These are phyloP conservation scores for Aricia artaxerxes DNA, from an alignment of 2,888 invertebrate genomes.

Conservation along the genomic window DNA sequence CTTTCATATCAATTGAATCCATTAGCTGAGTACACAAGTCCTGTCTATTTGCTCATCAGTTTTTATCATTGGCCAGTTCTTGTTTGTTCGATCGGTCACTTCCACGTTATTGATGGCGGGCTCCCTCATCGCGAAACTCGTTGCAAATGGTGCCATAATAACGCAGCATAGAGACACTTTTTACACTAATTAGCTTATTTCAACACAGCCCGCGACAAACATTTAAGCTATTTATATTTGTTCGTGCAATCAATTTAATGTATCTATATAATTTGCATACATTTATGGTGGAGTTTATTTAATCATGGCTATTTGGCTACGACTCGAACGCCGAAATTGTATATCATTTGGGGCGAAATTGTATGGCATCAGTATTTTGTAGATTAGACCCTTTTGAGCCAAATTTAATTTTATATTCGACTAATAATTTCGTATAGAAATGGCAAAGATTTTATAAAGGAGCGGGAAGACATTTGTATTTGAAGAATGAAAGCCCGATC, in stretches of 20 bases:
- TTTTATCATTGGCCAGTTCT: slow-evolving; percentile 77
- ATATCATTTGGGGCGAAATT: slow-evolving; percentile 3
- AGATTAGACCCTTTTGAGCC: background rate
- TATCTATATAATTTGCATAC: slow-evolving; percentile 36
- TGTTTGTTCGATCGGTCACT: slow-evolving; percentile 79
- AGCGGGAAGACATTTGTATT: background rate
- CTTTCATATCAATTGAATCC: slow-evolving; percentile 81
- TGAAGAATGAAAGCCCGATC: background rate
- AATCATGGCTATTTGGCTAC: slow-evolving; percentile 18
- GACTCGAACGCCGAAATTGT: background rate
- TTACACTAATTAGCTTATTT: slow-evolving; percentile 41
- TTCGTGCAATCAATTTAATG: slow-evolving; percentile 47
- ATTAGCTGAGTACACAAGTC: slow-evolving; percentile 78
- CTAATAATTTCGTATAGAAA: background rate
- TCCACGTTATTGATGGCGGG: slow-evolving; percentile 74
- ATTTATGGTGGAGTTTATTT: slow-evolving; percentile 9
- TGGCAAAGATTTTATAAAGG: background rate
- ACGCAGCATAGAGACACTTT: slow-evolving; percentile 42
- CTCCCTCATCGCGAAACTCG: slow-evolving; percentile 56
- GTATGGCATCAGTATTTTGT: background rate
- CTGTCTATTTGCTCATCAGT: slow-evolving; percentile 79
- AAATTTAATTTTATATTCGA: background rate
- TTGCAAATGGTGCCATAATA: slow-evolving; percentile 42
- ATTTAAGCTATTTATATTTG: slow-evolving; percentile 44
- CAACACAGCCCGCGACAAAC: slow-evolving; percentile 38